Percentiles rank a stretch among this genome's conserved stretches.
Evolutionary conservation across 2,888 invertebrate genomes (phyloP).

Genomic region (Nemoura dubitans): DNA sequence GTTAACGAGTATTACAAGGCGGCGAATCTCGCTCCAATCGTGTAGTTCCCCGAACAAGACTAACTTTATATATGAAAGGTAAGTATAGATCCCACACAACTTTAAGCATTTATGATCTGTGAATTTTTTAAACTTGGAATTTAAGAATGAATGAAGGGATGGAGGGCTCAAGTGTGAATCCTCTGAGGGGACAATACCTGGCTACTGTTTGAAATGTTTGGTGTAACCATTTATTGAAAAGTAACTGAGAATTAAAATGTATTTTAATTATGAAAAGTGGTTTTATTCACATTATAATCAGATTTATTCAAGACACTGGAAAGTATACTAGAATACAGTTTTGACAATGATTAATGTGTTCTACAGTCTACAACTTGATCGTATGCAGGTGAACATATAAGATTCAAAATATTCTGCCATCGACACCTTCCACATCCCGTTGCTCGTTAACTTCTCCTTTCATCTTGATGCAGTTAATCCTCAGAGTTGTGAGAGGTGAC

Average conservation of each 20-base stretch:
- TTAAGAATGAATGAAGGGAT: no score
- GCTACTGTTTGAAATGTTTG: no score
- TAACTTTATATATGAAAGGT: no score
- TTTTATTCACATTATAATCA: background rate
- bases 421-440: constrained; percentile 60
- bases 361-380: background rate
- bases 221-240: no score
- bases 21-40: background rate
- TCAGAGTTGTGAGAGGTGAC: constrained; percentile 75
- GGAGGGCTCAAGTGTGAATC: no score
- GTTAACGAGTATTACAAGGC: background rate
- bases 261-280: background rate
- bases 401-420: constrained; percentile 55
- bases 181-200: no score
- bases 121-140: no score
- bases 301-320: background rate
- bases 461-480: constrained; percentile 78
- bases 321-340: background rate
- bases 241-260: background rate
- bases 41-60: background rate
- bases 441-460: constrained; percentile 65
- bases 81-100: no score
- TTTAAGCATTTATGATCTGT: no score
- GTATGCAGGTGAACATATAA: no score
- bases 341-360: background rate